A percentile compares a stretch with the other conserved stretches of the same genome.
Evolutionary conservation across 1,140 invertebrate genomes (phyloP).

Genomic region (Epicauta chinensis): DNA sequence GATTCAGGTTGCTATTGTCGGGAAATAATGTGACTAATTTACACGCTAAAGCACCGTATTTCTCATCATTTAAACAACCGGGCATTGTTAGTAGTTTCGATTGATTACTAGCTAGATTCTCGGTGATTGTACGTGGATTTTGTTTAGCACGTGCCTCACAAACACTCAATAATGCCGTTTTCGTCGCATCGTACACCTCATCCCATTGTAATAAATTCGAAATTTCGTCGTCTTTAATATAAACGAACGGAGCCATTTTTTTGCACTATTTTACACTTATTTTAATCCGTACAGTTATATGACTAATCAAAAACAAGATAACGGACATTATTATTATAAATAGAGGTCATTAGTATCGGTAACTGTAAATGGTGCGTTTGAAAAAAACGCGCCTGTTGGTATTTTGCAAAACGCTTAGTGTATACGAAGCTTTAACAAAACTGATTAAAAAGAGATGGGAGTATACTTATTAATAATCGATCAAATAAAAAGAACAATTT

Average conservation of each 20-base stretch:
- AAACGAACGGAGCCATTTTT: slow-evolving; percentile 1
- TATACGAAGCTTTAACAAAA: too few species aligned
- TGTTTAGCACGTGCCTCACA: slow-evolving; percentile 20
- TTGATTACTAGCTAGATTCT: slow-evolving; percentile 9
- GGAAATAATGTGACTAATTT: slow-evolving; percentile 46
- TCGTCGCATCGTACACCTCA: slow-evolving; percentile 19
- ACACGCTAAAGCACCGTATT: slow-evolving; percentile 42
- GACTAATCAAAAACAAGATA: too few species aligned
- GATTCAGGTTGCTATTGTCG: slow-evolving; percentile 33
- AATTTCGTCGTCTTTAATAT: slow-evolving; percentile 24
- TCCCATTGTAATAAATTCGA: slow-evolving; percentile 26
- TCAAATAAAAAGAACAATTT: too few species aligned
- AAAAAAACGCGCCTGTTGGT: too few species aligned
- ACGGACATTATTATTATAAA: too few species aligned
- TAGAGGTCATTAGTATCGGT: too few species aligned
- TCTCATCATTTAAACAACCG: slow-evolving; percentile 41
- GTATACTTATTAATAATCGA: too few species aligned
- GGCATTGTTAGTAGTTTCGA: slow-evolving; percentile 45
- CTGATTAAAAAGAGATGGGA: too few species aligned
- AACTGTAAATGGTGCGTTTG: too few species aligned
- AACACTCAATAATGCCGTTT: slow-evolving; percentile 22
- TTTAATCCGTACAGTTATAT: too few species aligned
- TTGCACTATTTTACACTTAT: too few species aligned
- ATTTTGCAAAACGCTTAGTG: too few species aligned
- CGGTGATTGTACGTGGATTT: slow-evolving; percentile 27